These are phyloP conservation scores for Himalopsyche kuldschensis DNA, from an alignment of 2,888 invertebrate species.

Conservation along the genomic window DNA sequence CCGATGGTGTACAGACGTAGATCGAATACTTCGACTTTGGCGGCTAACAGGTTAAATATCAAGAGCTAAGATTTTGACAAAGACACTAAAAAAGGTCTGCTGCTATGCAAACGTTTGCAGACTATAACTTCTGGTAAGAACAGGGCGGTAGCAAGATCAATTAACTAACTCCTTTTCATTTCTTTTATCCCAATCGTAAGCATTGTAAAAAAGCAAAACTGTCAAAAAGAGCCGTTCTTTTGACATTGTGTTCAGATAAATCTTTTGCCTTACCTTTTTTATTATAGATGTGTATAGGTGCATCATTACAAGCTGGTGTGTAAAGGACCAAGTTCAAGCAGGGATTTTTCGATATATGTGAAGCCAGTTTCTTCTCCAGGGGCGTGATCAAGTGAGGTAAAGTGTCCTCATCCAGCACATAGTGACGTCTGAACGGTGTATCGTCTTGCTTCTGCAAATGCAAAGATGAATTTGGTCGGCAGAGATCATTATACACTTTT, in stretches of 20 bases:
- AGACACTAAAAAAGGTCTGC: no score
- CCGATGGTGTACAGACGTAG: no score
- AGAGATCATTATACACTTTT: no score
- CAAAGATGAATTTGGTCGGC: background rate
- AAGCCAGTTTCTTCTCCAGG: constrained; percentile 83
- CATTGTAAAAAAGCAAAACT: no score
- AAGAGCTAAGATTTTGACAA: no score
- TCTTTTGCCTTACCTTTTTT: constrained; percentile 18
- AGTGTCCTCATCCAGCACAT: constrained; percentile 67
- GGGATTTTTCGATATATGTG: constrained; percentile 79
- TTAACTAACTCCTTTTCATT: no score
- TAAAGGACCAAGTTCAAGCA: constrained; percentile 85
- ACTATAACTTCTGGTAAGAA: no score
- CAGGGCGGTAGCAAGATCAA: no score
- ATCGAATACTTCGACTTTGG: no score
- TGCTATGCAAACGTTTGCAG: no score
- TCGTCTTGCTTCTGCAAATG: constrained; percentile 45
- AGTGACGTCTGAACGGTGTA: constrained; percentile 59
- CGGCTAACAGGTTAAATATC: no score
- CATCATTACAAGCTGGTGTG: constrained; percentile 70
- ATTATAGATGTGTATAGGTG: constrained; percentile 74
- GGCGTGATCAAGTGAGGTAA: constrained; percentile 83
- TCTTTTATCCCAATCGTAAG: no score
- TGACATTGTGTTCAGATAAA: background rate
- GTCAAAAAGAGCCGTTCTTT: background rate